Evolutionary conservation across 2,113 vertebrate species (phyloP).

Genomic region (Ictalurus punctatus): DNA sequence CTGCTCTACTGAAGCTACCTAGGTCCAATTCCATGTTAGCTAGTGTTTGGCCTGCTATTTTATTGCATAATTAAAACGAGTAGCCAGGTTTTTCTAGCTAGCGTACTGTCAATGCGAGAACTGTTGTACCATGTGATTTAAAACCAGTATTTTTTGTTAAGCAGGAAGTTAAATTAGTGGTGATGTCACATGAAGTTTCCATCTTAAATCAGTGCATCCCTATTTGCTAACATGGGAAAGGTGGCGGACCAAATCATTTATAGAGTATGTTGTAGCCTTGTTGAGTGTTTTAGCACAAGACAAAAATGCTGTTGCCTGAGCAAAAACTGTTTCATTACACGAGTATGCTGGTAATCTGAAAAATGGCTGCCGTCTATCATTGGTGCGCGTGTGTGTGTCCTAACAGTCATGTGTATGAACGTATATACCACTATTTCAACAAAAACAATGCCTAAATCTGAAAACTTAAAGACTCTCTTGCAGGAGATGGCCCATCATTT

Average conservation of each 20-base stretch:
- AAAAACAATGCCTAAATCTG: background rate
- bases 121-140: background rate
- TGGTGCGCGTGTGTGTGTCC: constrained; percentile 9
- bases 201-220: background rate
- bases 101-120: background rate
- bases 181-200: background rate
- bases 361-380: constrained; percentile 5
- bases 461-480: constrained; percentile 8
- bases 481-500: background rate
- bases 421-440: constrained; percentile 11
- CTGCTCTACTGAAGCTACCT: background rate
- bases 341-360: background rate
- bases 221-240: background rate
- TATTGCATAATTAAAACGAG: background rate
- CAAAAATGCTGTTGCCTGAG: background rate
- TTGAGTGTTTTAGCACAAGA: constrained; percentile 27
- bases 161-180: background rate
- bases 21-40: background rate
- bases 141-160: background rate
- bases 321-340: background rate
- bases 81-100: background rate
- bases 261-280: constrained; percentile 13
- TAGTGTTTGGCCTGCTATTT: background rate
- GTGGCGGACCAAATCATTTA: constrained; percentile 32
- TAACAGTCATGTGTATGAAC: constrained; percentile 11